A percentile compares a stretch with the other conserved stretches of the same genome.
Evolutionary conservation across 2,888 invertebrate genomes (phyloP).

Genomic region (Drosophila prostipennis): DNA sequence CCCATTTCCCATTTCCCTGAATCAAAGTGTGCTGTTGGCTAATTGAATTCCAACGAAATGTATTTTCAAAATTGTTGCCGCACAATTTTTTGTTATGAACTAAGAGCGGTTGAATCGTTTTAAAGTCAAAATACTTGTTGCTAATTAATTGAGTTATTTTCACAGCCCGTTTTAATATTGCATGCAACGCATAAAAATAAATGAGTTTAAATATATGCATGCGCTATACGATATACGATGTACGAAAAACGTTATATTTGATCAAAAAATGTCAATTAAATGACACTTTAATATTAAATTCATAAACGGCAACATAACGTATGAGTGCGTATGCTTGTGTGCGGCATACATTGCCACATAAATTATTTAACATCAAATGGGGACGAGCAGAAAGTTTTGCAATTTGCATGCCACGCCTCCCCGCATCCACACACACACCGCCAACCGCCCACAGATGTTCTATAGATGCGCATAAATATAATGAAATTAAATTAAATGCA

Average conservation of each 20-base stretch:
- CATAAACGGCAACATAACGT: slow-evolving; percentile 61
- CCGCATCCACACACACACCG: neutral
- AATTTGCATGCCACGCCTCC: slow-evolving; percentile 64
- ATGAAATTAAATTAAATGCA: slow-evolving; percentile 80
- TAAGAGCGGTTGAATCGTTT: slow-evolving; percentile 37
- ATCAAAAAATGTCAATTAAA: slow-evolving; percentile 70
- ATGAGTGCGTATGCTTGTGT: slow-evolving; percentile 15
- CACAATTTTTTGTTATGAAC: slow-evolving; percentile 17
- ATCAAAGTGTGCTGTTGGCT: slow-evolving; percentile 7
- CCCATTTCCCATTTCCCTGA: neutral
- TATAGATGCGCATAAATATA: slow-evolving; percentile 79
- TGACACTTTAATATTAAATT: slow-evolving; percentile 78
- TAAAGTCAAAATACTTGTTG: slow-evolving; percentile 63
- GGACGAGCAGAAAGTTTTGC: slow-evolving; percentile 61
- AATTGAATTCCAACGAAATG: slow-evolving; percentile 53
- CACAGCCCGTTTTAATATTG: slow-evolving; percentile 47
- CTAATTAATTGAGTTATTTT: slow-evolving; percentile 65
- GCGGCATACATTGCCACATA: slow-evolving; percentile 57
- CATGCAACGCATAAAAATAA: slow-evolving; percentile 35
- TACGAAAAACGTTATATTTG: slow-evolving; percentile 34
- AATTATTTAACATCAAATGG: slow-evolving; percentile 70
- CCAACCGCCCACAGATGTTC: slow-evolving; percentile 36
- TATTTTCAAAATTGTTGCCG: slow-evolving; percentile 22
- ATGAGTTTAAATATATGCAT: slow-evolving; percentile 22
- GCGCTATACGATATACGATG: slow-evolving; percentile 18